phyloP scores from a whole-genome alignment of 2,888 invertebrate species.

The Atrina japonica region DNA sequence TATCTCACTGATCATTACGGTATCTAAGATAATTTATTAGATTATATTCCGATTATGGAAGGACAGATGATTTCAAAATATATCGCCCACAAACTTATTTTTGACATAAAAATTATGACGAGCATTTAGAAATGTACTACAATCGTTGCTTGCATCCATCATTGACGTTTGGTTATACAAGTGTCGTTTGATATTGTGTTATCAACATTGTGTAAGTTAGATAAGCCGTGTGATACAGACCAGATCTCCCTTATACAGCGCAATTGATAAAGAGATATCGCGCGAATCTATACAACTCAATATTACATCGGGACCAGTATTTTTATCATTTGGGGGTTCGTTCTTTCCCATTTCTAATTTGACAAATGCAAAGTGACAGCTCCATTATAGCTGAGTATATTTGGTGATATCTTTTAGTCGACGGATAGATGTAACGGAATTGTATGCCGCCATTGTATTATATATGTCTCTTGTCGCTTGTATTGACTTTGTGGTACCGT shows the following conservation, averaged over 20 bases:
- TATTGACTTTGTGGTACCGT: not conserved
- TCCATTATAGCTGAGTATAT: constrained; percentile 20
- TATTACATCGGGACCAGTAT: constrained; percentile 15
- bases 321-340: constrained; percentile 10
- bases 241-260: constrained; percentile 1
- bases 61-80: too few species aligned
- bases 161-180: too few species aligned
- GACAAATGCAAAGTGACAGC: constrained; percentile 27
- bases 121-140: too few species aligned
- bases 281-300: constrained; percentile 9
- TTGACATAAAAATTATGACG: too few species aligned
- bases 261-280: constrained; percentile 2
- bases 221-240: constrained; percentile 7
- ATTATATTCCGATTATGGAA: too few species aligned
- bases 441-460: constrained; percentile 6
- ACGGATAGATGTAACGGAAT: too few species aligned
- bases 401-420: not conserved
- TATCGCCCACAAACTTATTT: too few species aligned
- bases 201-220: constrained; percentile 5
- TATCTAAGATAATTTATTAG: too few species aligned
- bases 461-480: constrained; percentile 25
- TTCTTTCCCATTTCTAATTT: constrained; percentile 25
- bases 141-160: too few species aligned
- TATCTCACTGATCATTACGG: too few species aligned
- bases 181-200: not conserved